Conservation (phyloP, 2,888 invertebrate species). For the Argyresthia albistria region DNA sequence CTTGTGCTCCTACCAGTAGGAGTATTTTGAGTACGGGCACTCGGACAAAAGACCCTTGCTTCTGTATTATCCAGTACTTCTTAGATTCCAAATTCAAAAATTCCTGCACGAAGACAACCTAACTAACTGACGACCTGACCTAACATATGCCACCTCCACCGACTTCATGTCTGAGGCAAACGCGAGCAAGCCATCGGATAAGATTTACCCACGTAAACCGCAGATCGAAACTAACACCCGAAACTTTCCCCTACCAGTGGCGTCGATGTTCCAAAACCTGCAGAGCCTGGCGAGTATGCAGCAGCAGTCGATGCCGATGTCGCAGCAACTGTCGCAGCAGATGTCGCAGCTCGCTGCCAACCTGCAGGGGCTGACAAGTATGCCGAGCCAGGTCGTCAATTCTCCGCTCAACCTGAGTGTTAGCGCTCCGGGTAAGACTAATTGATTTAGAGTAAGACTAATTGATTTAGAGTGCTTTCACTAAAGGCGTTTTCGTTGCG, state of each 20-base stretch:
- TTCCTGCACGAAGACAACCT: too few species aligned
- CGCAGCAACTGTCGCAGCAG: slow-evolving; percentile 73
- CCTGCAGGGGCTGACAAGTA: slow-evolving; percentile 84
- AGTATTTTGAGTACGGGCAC: too few species aligned
- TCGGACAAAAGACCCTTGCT: too few species aligned
- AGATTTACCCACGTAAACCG: too few species aligned
- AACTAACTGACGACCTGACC: too few species aligned
- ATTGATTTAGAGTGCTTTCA: not conserved
- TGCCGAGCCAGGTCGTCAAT: slow-evolving; percentile 83
- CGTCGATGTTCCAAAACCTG: slow-evolving; percentile 76
- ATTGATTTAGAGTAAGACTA: not conserved
- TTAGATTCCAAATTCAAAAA: too few species aligned
- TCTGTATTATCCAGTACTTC: too few species aligned
- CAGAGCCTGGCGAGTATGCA: slow-evolving; percentile 69
- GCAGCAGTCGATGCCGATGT: slow-evolving; percentile 61
- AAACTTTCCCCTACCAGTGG: slow-evolving; percentile 63
- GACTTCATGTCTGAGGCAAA: too few species aligned
- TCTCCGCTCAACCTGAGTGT: slow-evolving; percentile 89
- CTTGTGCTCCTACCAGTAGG: too few species aligned
- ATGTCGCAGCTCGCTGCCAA: slow-evolving; percentile 73
- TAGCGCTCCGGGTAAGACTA: slow-evolving; percentile 64
- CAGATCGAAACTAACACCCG: too few species aligned
- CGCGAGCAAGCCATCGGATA: too few species aligned
- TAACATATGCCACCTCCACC: too few species aligned
- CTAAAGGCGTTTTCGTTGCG: not conserved